A percentile compares a stretch with the other conserved stretches of the same genome.
Evolutionary conservation across 1,140 invertebrate species (phyloP).

Genomic region (Delia radicum): DNA sequence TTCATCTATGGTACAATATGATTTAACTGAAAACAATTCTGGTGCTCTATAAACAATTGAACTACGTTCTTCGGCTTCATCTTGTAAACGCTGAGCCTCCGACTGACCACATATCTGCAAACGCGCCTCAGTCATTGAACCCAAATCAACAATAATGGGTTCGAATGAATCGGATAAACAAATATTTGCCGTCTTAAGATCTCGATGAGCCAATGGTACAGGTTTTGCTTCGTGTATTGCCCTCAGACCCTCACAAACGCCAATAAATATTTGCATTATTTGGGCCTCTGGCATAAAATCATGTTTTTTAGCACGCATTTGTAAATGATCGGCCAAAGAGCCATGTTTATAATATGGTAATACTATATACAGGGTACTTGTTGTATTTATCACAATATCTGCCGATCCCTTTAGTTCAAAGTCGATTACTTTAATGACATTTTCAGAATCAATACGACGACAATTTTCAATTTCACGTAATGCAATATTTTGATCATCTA

Average conservation of each 20-base stretch:
- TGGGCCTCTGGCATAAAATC: slow-evolving; percentile 67
- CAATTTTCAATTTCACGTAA: slow-evolving; percentile 76
- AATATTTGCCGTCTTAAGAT: slow-evolving; percentile 84
- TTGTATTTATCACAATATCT: slow-evolving; percentile 68
- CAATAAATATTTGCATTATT: slow-evolving; percentile 70
- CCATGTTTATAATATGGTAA: slow-evolving; percentile 81
- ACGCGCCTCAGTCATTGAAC: slow-evolving; percentile 74
- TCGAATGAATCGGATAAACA: slow-evolving; percentile 70
- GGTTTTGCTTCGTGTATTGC: slow-evolving; percentile 75
- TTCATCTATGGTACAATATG: slow-evolving; percentile 78
- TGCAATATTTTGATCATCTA: slow-evolving; percentile 75
- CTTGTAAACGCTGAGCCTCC: slow-evolving; percentile 76
- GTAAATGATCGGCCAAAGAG: slow-evolving; percentile 73
- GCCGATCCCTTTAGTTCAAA: slow-evolving; percentile 62
- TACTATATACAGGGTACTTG: slow-evolving; percentile 74
- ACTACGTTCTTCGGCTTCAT: slow-evolving; percentile 79
- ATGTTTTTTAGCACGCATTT: slow-evolving; percentile 60
- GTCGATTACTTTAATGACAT: slow-evolving; percentile 77
- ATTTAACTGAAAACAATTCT: slow-evolving; percentile 84
- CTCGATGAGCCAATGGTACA: slow-evolving; percentile 75
- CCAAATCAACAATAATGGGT: slow-evolving; percentile 82
- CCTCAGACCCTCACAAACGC: slow-evolving; percentile 74
- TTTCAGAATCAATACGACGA: slow-evolving; percentile 69
- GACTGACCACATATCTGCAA: slow-evolving; percentile 71
- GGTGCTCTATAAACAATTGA: slow-evolving; percentile 87